Evolutionary conservation across 30 jellyfish, hydroid and myxozoan species (phyloP).

Genomic region (Hydractinia echinata): DNA sequence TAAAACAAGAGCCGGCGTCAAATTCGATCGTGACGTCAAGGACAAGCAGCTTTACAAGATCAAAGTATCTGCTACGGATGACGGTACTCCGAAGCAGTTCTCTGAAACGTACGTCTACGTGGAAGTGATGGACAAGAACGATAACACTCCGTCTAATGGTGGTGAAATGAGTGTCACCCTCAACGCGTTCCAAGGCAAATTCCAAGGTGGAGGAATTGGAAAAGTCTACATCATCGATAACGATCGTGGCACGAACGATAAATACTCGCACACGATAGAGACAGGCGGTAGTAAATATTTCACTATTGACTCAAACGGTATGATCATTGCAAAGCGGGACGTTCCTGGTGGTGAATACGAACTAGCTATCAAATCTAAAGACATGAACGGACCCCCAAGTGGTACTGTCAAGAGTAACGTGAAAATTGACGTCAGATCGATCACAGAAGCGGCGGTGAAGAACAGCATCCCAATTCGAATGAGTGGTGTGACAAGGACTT

Average conservation of each 20-base stretch:
- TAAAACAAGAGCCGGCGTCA: constrained; percentile 47
- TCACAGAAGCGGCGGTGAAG: constrained; percentile 80
- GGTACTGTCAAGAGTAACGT: constrained; percentile 57
- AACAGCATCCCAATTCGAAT: constrained; percentile 82
- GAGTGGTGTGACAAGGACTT: constrained; percentile 64
- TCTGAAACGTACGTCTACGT: constrained; percentile 63
- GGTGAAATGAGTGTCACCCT: constrained; percentile 65
- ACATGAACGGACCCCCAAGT: constrained; percentile 54
- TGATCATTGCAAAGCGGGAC: constrained; percentile 49
- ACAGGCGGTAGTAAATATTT: not conserved
- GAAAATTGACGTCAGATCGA: constrained; percentile 56
- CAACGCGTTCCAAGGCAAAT: constrained; percentile 74
- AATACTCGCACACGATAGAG: constrained; percentile 55
- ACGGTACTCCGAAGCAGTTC: constrained; percentile 72
- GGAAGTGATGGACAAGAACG: constrained; percentile 80
- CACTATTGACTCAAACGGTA: constrained; percentile 51
- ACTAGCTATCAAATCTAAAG: constrained; percentile 64
- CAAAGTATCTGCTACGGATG: constrained; percentile 62
- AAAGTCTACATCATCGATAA: constrained; percentile 70
- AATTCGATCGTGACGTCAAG: constrained; percentile 71
- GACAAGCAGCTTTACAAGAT: constrained; percentile 46
- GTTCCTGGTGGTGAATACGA: constrained; percentile 54
- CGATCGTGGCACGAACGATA: constrained; percentile 61
- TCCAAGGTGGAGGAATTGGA: constrained; percentile 83
- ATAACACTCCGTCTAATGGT: constrained; percentile 68